Evolutionary conservation across 2,888 invertebrate genomes (phyloP).

Genomic region (Mimachlamys varia): DNA sequence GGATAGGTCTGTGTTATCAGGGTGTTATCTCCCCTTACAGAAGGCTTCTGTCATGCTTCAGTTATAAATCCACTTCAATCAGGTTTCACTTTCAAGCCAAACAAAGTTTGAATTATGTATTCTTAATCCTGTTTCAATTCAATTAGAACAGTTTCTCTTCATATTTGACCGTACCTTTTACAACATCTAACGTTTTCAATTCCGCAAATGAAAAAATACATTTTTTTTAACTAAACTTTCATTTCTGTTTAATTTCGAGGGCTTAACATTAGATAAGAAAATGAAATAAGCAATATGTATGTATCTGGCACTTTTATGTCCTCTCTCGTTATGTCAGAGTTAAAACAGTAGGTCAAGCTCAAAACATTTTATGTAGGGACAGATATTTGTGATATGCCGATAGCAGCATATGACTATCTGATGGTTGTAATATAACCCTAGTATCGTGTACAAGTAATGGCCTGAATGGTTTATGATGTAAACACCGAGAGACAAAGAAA

Average conservation of each 20-base stretch:
- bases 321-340: neutral
- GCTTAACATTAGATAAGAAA: neutral
- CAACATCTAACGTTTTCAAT: neutral
- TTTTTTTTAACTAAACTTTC: neutral
- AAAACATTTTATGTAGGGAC: neutral
- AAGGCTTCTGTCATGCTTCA: neutral
- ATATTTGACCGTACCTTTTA: neutral
- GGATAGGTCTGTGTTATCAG: neutral
- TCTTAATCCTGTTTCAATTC: neutral
- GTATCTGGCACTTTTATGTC: neutral
- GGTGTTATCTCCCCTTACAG: slow-evolving; percentile 23
- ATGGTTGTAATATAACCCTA: neutral
- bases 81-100: neutral
- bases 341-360: neutral
- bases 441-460: neutral
- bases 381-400: slow-evolving; percentile 11
- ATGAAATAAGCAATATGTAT: neutral
- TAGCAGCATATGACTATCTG: neutral
- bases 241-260: neutral
- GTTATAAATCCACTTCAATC: slow-evolving; percentile 9
- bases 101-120: neutral
- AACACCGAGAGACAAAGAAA: neutral
- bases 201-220: neutral
- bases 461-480: neutral
- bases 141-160: neutral